Conservation (phyloP, 2,888 invertebrate species). For the Euspilapteryx auroguttella region DNA sequence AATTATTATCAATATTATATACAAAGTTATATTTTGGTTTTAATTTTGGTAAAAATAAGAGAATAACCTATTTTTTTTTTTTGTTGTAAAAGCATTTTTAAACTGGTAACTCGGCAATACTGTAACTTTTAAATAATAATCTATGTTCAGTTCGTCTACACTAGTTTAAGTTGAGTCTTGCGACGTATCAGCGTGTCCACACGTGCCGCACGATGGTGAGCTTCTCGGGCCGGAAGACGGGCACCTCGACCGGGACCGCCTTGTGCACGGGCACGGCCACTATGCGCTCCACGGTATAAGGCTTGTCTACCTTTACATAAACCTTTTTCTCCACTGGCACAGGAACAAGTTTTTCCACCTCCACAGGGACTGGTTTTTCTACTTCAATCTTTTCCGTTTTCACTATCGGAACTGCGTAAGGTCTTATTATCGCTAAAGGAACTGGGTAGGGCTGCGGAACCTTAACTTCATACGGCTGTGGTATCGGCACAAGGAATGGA, state of each 20-base stretch:
- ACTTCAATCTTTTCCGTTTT: slow-evolving; percentile 16
- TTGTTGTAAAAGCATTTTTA: too few species aligned
- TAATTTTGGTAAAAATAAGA: too few species aligned
- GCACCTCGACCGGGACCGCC: slow-evolving; percentile 14
- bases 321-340: slow-evolving; percentile 16
- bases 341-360: slow-evolving; percentile 14
- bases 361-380: slow-evolving; percentile 15
- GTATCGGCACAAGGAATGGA: slow-evolving; percentile 19
- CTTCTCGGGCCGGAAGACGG: slow-evolving; percentile 16
- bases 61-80: too few species aligned
- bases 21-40: too few species aligned
- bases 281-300: slow-evolving; percentile 15
- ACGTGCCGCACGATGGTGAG: slow-evolving; percentile 21
- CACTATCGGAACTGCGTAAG: slow-evolving; percentile 7
- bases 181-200: slow-evolving; percentile 22
- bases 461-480: slow-evolving; percentile 16
- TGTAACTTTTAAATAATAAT: too few species aligned
- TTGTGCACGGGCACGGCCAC: slow-evolving; percentile 16
- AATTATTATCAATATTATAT: too few species aligned
- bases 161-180: too few species aligned
- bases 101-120: too few species aligned
- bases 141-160: too few species aligned
- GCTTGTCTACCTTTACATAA: slow-evolving; percentile 18
- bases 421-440: slow-evolving; percentile 14
- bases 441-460: slow-evolving; percentile 17